phyloP scores from a whole-genome alignment of 2,797 vertebrate genomes.

The Austrolebias charrua region DNA sequence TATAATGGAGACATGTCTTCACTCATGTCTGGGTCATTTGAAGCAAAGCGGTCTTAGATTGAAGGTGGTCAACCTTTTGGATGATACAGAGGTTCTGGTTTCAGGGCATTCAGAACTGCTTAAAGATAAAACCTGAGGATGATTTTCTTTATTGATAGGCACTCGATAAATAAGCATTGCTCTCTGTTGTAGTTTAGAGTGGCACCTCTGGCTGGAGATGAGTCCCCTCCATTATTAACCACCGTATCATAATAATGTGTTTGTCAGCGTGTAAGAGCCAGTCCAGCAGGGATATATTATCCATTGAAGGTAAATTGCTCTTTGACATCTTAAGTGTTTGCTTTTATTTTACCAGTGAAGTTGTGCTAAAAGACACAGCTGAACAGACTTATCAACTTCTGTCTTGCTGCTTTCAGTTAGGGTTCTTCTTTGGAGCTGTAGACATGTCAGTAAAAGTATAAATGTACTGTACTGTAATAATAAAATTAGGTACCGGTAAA shows the following conservation, averaged over 20 bases:
- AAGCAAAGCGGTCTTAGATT: too few species aligned
- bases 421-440: too few species aligned
- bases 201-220: slow-evolving; percentile 21
- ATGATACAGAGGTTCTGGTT: not conserved
- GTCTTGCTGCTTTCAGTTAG: not conserved
- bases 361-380: not conserved
- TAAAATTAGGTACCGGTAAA: too few species aligned
- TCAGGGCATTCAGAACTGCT: not conserved
- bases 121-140: too few species aligned
- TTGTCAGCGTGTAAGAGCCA: slow-evolving; percentile 5
- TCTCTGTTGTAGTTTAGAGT: not conserved
- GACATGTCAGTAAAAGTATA: too few species aligned
- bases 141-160: too few species aligned
- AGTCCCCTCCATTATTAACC: slow-evolving; percentile 32
- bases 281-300: slow-evolving; percentile 5
- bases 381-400: not conserved
- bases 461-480: too few species aligned
- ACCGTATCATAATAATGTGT: slow-evolving; percentile 26
- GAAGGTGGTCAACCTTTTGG: too few species aligned
- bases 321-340: slow-evolving; percentile 28
- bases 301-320: slow-evolving; percentile 21
- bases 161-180: slow-evolving; percentile 7
- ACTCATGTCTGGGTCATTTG: too few species aligned
- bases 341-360: slow-evolving; percentile 16
- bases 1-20: too few species aligned